Evolutionary conservation across 1,140 invertebrate species (phyloP).

Genomic region (Dendrolimus kikuchii): DNA sequence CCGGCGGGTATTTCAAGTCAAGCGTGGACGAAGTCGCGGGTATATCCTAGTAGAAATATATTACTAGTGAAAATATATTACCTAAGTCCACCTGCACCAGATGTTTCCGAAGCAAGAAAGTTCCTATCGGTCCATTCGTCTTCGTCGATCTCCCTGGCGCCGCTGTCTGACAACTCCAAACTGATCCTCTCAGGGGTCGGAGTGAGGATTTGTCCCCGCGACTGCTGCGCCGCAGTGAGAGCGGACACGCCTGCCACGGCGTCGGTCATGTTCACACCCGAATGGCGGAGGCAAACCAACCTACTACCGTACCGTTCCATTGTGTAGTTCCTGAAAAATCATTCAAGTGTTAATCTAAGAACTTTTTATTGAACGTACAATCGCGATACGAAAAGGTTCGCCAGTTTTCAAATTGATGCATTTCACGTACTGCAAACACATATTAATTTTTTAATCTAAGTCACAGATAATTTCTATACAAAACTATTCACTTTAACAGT

Average conservation of each 20-base stretch:
- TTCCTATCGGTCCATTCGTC: constrained; percentile 95
- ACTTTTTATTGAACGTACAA: no score
- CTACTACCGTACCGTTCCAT: constrained; percentile 52
- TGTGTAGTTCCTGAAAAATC: constrained; percentile 38
- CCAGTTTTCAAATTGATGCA: no score
- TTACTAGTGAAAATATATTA: no score
- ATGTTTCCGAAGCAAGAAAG: constrained; percentile 79
- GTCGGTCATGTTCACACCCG: constrained; percentile 29
- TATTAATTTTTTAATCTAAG: no score
- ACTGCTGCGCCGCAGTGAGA: constrained; percentile 8
- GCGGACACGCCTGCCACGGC: constrained; percentile 11
- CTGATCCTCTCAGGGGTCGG: constrained; percentile 82
- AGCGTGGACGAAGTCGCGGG: no score
- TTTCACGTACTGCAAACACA: no score
- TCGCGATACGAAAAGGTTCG: no score
- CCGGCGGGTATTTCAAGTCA: no score
- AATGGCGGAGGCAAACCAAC: constrained; percentile 48
- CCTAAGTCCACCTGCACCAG: constrained; percentile 80
- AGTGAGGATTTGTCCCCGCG: constrained; percentile 7
- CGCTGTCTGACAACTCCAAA: constrained; percentile 76
- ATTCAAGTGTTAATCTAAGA: neutral
- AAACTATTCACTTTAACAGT: no score
- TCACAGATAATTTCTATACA: no score
- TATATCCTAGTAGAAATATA: no score
- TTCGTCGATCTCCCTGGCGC: constrained; percentile 88